Evolutionary conservation across 2,888 invertebrate species (phyloP), one percentile per base, ranked within the genome.

Genomic region (Pocota personata): DNA sequence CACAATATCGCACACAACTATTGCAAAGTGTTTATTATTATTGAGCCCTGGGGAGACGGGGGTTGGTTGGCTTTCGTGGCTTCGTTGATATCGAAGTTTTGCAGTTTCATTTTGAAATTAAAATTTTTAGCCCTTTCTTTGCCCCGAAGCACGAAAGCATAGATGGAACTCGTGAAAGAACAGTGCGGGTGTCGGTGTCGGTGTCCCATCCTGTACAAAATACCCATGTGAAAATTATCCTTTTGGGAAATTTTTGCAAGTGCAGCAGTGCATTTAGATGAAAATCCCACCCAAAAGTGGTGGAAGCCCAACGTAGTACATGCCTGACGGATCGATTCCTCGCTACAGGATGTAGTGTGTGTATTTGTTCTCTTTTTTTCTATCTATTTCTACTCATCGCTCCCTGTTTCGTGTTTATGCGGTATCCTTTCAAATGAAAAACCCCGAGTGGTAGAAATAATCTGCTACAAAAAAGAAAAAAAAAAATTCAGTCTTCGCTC

Each of bases 1-100:
- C 80, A 84, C 84, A 48, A 52, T 75, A 80, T 69, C 75, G 73
- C 79, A 79, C 69, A 80, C 71, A 84, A 80, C 80, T 84, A 84
- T 80, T 80, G 80, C 75, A 79, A 84, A 84, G 84, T 84, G 84
- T 84, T 84, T 84, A 80, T 80, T 80, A 84, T 84, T 84, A 84
- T 84, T 75, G 80, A 75, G 69, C 84, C 69, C 69, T 37, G 48
- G 84, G 64, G 84, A 84, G 66, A 35, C 32, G 46, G 50, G 35
- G 50, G 60, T 43, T 19, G 35, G 69, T n/a, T 57, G 55, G 71
- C 69, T 75, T 76, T 58, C 64, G 78, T 80, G 75, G 84, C 73
- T 75, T 75, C 75, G 30, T 69, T 71, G 75, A 75, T 73, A 79
- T 55, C 48, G 37, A 30, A 67, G 32, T 60, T 78, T 79, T 80